Evolutionary conservation across 2,113 vertebrate species (phyloP), one percentile per base, ranked within the genome.

Genomic region (Neotragus pygmaeus): DNA sequence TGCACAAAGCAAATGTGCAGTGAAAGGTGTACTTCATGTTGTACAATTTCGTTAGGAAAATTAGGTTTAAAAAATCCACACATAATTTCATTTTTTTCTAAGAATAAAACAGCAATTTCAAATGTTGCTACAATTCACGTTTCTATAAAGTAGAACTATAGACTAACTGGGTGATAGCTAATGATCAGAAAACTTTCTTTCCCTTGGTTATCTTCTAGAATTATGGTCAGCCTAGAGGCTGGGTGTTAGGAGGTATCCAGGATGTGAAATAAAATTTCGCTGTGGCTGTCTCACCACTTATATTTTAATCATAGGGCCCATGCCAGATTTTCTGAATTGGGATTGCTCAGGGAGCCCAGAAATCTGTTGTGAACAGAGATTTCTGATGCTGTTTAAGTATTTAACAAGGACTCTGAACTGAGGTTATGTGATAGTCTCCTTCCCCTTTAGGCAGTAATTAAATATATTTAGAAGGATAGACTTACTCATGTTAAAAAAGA

Each of bases 191-290:
- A 81, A 62, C 55, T 33, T 53, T 23, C 47, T 84, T 80, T 47
- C 21, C 19, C 39, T n/a, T 94, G 13, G 16, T 75, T 87, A n/a
- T 43, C 60, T 60, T 88, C 25, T 51, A 13, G 23, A 75, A 36
- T 86, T 91, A 25, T 36, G 13, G 55, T 86, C 23, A 51, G 9
- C 75, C 36, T 53, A 33, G 86, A 90, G 27, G 33, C 55, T 13
- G 36, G 21, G 43, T 55, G 47, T 55, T 23, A 53, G 11, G 60
- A 55, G 93, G 39, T 28, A 21, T 1, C 30, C 49, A 33, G 11
- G 1, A 28, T n/a, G 17, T 36, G 13, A n/a, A 33, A 21, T 39
- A 12, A 12, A 30, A 10, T 64, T 30, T 90, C 1, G 0, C 4
- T 39, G 36, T 77, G 36, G 19, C 7, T 9, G 3, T 36, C 17